Evolutionary conservation across 2,113 vertebrate species (phyloP), one percentile per base, ranked within the genome.

Genomic region (Petaurus breviceps): DNA sequence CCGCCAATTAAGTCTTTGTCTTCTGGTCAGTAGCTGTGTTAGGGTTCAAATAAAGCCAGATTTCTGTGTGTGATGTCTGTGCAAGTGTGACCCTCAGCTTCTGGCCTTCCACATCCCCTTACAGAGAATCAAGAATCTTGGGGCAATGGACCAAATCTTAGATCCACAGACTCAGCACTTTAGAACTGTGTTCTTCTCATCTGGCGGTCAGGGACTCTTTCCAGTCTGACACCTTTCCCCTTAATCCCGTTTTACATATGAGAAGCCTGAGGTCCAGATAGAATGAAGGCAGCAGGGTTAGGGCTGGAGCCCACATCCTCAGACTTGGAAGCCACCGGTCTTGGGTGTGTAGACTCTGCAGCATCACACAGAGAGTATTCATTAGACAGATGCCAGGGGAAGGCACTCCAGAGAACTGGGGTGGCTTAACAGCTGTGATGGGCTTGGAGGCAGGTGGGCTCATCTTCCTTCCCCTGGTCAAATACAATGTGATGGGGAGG

Each of bases 1-100:
- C 55, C 0, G 5, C 90, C 16, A 0, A 8, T 95, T 19, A 84
- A 23, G 47, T 90, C 51, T 96, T 93, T 98, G 95, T 96, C 4
- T 51, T 98, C 91, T 94, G 94, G 97, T 95, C 51, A 50, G 95
- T 97, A 96, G 97, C 95, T 54, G 57, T 95, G 93, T 95, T 95
- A 95, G 95, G 95, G 96, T 92, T 93, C 46, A 92, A 98, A 98
- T 98, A 98, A 98, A 98, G 96, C 95, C 93, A 91, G 68, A 91
- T 94, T 94, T 97, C 94, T 91, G 92, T 92, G 93, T 94, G 93
- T 95, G 93, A 89, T 14, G 0, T 0, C 37, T 25, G 37, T 94
- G 55, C 92, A 90, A 57, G 43, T 11, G 4, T 6, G 51, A 0
- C 1, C 50, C 51, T 51, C 46, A 68, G 43, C 51, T 0, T 92